Base-by-base conservation (phyloP, 2,797 vertebrate genomes). In the Eleutherodactylus coqui region DNA sequence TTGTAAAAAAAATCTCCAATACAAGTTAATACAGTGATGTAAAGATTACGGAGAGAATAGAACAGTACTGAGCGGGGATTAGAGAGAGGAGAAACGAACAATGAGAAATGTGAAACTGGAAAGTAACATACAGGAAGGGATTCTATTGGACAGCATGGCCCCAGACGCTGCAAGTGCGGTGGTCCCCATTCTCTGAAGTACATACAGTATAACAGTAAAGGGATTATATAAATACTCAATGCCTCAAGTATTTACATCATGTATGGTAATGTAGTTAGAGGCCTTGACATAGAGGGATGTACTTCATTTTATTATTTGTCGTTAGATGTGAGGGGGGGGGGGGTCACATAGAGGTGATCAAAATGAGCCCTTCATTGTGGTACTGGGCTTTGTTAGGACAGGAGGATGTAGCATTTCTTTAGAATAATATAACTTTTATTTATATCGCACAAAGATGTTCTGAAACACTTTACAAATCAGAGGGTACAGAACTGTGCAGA, bases 1-100 rank as follows among this genome's bases (percentile, higher is more conserved):
- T 64, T 62, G 58, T 2, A 69, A 69, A 69, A 69, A 21, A 67
- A 47, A 81, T 49, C 60, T 47, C 10, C 43, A 69, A 81, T 34
- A 49, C 60, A 69, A 45, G 11, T 3, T 34, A 82, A 53, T 49
- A 27, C 5, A 38, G n/a, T 51, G 79, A 82, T 70, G n/a, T 70
- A 17, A 70, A 53, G 32, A 55, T 70, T n/a, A 49, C 29, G 32
- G 36, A n/a, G 49, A 19, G n/a, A 17, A 70, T 51, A 34, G 49
- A 27, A 53, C 29, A 47, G 29, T 17, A 14, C 19, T 32, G 45
- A 75, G 27, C 14, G 1, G 73, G 4, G 45, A 36, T 19, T 36
- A 36, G 16, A 75, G 29, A 11, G 47, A 0, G 27, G 29, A 27
- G 69, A 51, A 19, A 17, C 24, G 24, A 24, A 75, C 24, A 7